Evolutionary conservation across 2,888 invertebrate species (phyloP).

Genomic region (Capitulum mitella): DNA sequence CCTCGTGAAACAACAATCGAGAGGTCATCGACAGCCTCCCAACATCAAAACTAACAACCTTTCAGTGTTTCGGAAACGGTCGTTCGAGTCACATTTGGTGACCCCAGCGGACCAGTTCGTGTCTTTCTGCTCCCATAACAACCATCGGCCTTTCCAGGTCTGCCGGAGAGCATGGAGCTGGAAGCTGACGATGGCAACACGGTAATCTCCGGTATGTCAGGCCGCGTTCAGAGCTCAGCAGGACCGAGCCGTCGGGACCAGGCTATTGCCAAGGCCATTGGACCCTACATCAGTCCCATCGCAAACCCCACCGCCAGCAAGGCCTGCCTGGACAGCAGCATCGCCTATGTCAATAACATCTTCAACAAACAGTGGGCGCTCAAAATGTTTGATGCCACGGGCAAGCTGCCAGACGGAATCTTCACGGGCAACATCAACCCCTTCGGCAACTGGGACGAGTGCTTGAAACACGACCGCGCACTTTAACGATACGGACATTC

Average conservation of each 20-base stretch:
- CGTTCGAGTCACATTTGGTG: too few species aligned
- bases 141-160: too few species aligned
- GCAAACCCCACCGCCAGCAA: not conserved
- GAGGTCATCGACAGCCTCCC: too few species aligned
- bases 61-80: too few species aligned
- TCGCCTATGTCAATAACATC: not conserved
- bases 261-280: not conserved
- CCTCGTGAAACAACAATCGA: too few species aligned
- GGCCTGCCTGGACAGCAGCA: not conserved
- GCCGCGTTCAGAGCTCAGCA: not conserved
- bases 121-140: too few species aligned
- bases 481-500: not conserved
- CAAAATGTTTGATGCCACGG: not conserved
- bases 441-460: not conserved
- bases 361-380: not conserved
- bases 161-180: not conserved
- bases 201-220: not conserved
- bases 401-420: not conserved
- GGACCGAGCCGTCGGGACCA: not conserved
- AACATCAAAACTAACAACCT: too few species aligned
- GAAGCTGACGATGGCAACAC: not conserved
- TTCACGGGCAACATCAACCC: not conserved
- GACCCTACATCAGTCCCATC: not conserved
- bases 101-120: too few species aligned
- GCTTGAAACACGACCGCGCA: not conserved